These are phyloP conservation scores for Ptilodon capucinus DNA, from an alignment of 2,888 invertebrate genomes.

Conservation along the genomic window DNA sequence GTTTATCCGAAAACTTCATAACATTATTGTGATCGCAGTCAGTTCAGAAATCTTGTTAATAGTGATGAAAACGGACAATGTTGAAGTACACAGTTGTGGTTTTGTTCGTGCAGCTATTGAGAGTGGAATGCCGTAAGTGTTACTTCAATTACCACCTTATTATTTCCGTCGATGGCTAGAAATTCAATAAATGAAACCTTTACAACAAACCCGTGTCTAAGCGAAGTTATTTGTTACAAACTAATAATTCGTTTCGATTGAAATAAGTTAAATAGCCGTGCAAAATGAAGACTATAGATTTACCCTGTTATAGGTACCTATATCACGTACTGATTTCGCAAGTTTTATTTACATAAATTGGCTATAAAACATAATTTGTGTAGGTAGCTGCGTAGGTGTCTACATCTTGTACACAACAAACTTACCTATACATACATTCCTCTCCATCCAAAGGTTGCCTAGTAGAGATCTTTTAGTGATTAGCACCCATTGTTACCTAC, in stretches of 20 bases:
- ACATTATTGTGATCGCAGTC: slow-evolving; percentile 9
- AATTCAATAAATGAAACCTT: not conserved
- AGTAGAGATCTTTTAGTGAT: too few relatives aligned
- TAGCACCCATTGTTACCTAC: too few relatives aligned
- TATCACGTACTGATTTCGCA: not conserved
- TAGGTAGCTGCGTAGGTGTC: not conserved
- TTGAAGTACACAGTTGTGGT: slow-evolving; percentile 27
- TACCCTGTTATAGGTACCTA: too few relatives aligned
- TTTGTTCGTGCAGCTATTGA: slow-evolving; percentile 32
- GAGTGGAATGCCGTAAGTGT: slow-evolving; percentile 43
- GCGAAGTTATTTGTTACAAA: slow-evolving; percentile 17
- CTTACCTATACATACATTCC: too few relatives aligned
- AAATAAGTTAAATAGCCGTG: slow-evolving; percentile 1
- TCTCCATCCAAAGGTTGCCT: too few relatives aligned
- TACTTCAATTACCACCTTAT: slow-evolving; percentile 3
- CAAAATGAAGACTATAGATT: not conserved
- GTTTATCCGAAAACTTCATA: slow-evolving; percentile 2
- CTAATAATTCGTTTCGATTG: slow-evolving; percentile 12
- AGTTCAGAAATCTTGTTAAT: slow-evolving; percentile 5
- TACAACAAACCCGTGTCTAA: slow-evolving; percentile 11
- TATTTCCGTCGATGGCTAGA: not conserved
- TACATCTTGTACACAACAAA: not conserved
- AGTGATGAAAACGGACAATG: slow-evolving; percentile 35
- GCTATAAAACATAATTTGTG: not conserved
- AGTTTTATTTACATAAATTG: not conserved